A percentile compares a stretch with the other conserved stretches of the same genome.
Conservation (phyloP, 2,113 vertebrate genomes). For the Gopherus flavomarginatus region DNA sequence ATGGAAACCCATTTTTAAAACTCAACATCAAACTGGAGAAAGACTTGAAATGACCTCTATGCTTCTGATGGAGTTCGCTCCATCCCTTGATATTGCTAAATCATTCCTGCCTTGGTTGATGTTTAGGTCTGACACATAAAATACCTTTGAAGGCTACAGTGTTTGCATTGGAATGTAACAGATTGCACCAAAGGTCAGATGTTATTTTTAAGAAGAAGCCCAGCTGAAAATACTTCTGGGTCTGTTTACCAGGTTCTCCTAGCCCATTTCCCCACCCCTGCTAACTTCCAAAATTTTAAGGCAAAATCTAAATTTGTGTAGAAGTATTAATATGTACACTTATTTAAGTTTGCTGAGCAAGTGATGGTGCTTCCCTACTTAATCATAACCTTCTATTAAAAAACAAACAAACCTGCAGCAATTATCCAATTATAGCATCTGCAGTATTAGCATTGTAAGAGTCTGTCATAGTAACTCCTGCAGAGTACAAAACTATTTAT, state of each 20-base stretch:
- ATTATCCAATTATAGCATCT: background rate
- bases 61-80: background rate
- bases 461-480: background rate
- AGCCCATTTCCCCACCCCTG: background rate
- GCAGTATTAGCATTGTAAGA: background rate
- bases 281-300: background rate
- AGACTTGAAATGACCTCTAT: background rate
- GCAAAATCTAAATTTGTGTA: background rate
- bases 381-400: background rate
- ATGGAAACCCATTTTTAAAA: background rate
- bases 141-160: background rate
- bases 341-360: background rate
- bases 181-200: background rate
- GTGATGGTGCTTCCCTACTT: background rate
- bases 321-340: background rate
- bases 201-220: background rate
- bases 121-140: background rate
- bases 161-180: background rate
- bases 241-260: background rate
- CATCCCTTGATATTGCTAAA: background rate
- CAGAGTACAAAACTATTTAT: background rate
- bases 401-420: background rate
- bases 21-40: background rate
- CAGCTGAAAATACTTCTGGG: background rate
- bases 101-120: background rate